phyloP scores from a whole-genome alignment of 2,113 vertebrate species.

The Atlantisia rogersi region DNA sequence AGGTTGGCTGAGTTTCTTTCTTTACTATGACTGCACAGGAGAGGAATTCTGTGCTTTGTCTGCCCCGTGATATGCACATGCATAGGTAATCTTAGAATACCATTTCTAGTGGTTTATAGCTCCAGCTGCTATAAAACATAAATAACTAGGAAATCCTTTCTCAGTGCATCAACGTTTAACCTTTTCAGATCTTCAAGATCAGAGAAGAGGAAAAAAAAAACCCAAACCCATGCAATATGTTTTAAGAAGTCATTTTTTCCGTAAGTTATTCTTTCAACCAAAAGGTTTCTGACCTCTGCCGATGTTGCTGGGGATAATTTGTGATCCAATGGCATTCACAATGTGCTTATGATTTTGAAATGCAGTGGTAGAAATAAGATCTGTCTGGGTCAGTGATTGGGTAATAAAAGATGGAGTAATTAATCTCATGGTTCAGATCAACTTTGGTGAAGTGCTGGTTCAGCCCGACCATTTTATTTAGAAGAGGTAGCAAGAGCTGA shows the following conservation, averaged over 20 bases:
- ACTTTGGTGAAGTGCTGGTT: background rate
- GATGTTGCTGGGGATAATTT: background rate
- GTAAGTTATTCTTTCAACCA: background rate
- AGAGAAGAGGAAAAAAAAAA: background rate
- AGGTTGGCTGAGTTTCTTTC: background rate
- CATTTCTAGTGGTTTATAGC: background rate
- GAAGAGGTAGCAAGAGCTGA: background rate
- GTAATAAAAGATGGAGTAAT: background rate
- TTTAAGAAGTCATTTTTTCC: background rate
- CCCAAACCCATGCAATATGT: accelerated
- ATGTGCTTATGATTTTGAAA: background rate
- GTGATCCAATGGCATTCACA: background rate
- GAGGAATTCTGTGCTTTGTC: background rate
- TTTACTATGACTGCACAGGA: background rate
- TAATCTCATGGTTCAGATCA: background rate
- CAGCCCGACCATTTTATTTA: background rate
- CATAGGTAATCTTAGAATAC: background rate
- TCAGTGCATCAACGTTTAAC: background rate
- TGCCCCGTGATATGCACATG: background rate
- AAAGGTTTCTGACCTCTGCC: background rate
- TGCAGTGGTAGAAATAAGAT: background rate
- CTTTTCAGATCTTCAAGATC: background rate
- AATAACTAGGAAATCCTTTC: background rate
- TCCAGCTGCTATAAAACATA: background rate
- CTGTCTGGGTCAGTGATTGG: background rate